phyloP scores from a whole-genome alignment of 2,797 vertebrate species.

The Micrastur ruficollis region DNA sequence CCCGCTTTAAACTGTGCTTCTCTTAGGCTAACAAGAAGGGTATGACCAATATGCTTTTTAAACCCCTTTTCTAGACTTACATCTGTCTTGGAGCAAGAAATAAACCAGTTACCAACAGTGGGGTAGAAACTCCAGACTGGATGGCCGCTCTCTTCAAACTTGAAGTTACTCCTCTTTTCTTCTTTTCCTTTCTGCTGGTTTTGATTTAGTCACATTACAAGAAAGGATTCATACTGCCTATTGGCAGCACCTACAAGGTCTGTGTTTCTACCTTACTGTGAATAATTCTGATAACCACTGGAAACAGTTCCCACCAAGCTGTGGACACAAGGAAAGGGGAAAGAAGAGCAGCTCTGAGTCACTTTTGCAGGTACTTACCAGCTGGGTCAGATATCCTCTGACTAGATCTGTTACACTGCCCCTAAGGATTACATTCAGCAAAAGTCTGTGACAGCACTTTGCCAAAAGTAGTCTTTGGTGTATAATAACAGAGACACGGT shows the following conservation, averaged over 20 bases:
- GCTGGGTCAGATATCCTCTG: constrained; percentile 1
- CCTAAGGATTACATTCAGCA: not conserved
- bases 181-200: not conserved
- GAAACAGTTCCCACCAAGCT: not conserved
- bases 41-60: not conserved
- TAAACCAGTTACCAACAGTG: not conserved
- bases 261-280: not conserved
- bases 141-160: not conserved
- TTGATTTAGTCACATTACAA: not conserved
- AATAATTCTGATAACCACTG: not conserved
- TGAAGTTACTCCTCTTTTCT: not conserved
- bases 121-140: not conserved
- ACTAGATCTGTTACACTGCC: not conserved
- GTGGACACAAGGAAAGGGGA: not conserved
- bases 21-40: not conserved
- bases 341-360: not conserved
- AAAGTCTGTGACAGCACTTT: not conserved
- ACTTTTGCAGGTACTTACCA: not conserved
- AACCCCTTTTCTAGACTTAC: not conserved
- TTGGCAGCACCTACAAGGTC: not conserved
- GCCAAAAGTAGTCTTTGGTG: constrained; percentile 15
- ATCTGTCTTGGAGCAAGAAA: not conserved
- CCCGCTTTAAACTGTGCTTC: not conserved
- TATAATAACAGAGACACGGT: not conserved
- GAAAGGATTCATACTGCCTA: not conserved